Base-by-base conservation (phyloP, 2,797 vertebrate genomes). In the Podargus strigoides region DNA sequence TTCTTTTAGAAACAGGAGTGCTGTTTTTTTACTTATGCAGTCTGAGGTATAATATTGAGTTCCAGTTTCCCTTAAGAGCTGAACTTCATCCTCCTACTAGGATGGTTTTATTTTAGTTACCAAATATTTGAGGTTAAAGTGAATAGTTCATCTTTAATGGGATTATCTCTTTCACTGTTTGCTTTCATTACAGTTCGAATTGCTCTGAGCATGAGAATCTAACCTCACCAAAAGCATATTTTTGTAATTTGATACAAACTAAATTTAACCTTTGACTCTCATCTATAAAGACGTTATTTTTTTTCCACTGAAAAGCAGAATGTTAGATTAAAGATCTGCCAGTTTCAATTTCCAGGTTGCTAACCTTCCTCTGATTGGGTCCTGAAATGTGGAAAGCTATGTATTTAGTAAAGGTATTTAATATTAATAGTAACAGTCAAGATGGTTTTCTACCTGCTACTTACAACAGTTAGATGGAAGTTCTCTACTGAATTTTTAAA, bases 231-330 rank as follows among this genome's bases (percentile, higher is more conserved):
- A 97, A 98, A 98, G 97, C 96, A 50, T 97, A 97, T 97, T 98
- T 98, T 97, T 97, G 98, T 98, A 98, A 98, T 97, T 94, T 69
- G 97, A 98, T 98, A 98, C 98, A 98, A 98, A 97, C 97, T 96
- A 98, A 98, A 98, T 98, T 95, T 98, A 97, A 98, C 98, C 98
- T 97, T 91, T 98, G 97, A 97, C 98, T 97, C 95, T 69, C 93
- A 90, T 97, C 97, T 96, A 97, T 97, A 97, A 97, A 98, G 98
- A 97, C 62, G 73, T 96, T 97, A 94, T 93, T 95, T 97, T 97
- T 93, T 94, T 94, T 88, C 89, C 92, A 75, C 82, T 28, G 59
- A 92, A 96, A 87, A 96, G 95, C 87, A 96, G 96, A 96, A 97
- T 95, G 94, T 97, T 92, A 94, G 93, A 97, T 97, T 94, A 87